Percentiles rank a stretch among this genome's conserved stretches.
phyloP scores from a whole-genome alignment of 2,113 vertebrate genomes.

The Egretta garzetta region DNA sequence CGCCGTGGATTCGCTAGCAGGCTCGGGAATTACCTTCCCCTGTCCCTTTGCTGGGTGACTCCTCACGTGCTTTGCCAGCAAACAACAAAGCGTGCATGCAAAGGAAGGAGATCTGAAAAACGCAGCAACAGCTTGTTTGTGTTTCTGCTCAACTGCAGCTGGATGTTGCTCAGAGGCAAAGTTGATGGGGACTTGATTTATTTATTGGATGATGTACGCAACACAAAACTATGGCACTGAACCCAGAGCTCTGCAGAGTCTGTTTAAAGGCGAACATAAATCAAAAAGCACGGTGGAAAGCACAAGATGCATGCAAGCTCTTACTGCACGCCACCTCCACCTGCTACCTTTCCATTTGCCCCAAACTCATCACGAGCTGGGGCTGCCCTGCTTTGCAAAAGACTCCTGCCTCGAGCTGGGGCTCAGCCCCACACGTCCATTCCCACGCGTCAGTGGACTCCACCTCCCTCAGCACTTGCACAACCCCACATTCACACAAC shows the following conservation, averaged over 20 bases:
- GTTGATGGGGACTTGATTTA: slow-evolving; percentile 2
- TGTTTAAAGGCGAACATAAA: not conserved
- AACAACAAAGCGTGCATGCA: not conserved
- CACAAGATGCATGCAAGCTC: not conserved
- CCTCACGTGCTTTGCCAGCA: not conserved
- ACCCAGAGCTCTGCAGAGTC: not conserved
- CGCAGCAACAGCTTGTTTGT: not conserved
- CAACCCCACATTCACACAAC: fast-evolving
- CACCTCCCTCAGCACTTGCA: not conserved
- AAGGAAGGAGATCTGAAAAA: not conserved
- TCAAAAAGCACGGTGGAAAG: not conserved
- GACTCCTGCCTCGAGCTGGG: not conserved
- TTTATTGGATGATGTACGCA: not conserved
- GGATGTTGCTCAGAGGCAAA: slow-evolving; percentile 39
- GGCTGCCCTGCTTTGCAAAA: fast-evolving
- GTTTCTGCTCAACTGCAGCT: slow-evolving; percentile 9
- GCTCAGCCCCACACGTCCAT: not conserved
- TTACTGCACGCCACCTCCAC: not conserved
- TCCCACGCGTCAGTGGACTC: fast-evolving
- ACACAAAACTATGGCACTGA: not conserved
- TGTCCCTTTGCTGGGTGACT: not conserved
- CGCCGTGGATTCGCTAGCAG: not conserved
- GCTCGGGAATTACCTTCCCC: fast-evolving
- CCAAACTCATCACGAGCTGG: not conserved
- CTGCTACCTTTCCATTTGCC: not conserved